phyloP scores from a whole-genome alignment of 2,113 vertebrate genomes.

The Excalfactoria chinensis region DNA sequence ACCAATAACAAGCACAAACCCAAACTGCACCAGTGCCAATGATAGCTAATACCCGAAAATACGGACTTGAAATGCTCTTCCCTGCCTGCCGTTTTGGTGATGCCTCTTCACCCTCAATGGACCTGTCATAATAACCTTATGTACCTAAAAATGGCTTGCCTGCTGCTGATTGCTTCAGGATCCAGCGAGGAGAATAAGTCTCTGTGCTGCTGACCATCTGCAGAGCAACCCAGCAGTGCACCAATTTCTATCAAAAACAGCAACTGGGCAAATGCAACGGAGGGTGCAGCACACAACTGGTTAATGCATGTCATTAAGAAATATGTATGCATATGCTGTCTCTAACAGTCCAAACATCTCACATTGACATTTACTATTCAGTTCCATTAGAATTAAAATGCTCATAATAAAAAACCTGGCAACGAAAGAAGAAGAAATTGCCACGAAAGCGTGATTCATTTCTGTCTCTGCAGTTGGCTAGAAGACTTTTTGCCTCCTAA shows the following conservation, averaged over 20 bases:
- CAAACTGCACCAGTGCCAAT: not conserved
- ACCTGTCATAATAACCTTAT: not conserved
- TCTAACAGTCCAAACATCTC: not conserved
- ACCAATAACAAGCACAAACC: not conserved
- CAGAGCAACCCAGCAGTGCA: not conserved
- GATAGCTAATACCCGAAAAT: not conserved
- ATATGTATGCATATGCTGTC: not conserved
- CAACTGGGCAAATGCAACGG: slow-evolving; percentile 18
- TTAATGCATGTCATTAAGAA: slow-evolving; percentile 33
- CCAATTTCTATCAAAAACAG: not conserved
- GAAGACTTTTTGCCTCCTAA: slow-evolving; percentile 7
- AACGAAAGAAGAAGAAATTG: slow-evolving; percentile 21
- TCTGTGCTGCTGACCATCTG: not conserved
- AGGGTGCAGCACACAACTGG: not conserved
- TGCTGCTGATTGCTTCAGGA: not conserved
- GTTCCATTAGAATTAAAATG: not conserved
- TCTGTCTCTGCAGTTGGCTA: not conserved
- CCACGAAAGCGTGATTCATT: not conserved
- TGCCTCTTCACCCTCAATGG: not conserved
- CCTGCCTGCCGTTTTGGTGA: not conserved
- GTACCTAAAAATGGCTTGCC: not conserved
- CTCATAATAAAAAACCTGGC: slow-evolving; percentile 14
- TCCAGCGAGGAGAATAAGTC: not conserved
- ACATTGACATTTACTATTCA: not conserved
- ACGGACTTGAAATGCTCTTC: not conserved